These are phyloP conservation scores for Cosmia pyralina DNA, from an alignment of 2,888 invertebrate species.

Conservation along the genomic window DNA sequence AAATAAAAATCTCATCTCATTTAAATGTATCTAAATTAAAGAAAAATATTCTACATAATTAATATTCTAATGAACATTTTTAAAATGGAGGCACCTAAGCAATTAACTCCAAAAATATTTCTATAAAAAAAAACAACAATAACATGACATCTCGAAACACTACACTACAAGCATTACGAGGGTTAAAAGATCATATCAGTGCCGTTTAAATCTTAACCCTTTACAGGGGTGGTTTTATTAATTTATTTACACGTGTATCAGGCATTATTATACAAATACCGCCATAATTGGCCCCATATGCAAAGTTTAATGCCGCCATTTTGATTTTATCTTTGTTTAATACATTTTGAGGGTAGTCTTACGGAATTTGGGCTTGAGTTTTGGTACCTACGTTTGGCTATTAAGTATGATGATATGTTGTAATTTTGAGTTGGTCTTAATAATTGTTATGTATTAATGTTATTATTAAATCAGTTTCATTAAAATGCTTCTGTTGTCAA, in stretches of 20 bases:
- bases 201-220: conserved; percentile 85
- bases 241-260: conserved; percentile 88
- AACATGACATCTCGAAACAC: conserved; percentile 48
- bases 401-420: conserved; percentile 6
- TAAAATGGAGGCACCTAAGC: background rate
- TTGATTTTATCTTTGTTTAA: conserved; percentile 84
- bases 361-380: conserved; percentile 28
- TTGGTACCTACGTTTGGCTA: conserved; percentile 18
- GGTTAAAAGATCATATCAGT: conserved; percentile 80
- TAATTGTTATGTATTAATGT: too few relatives aligned
- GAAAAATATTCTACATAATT: background rate
- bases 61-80: background rate
- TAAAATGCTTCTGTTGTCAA: background rate
- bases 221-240: conserved; percentile 86
- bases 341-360: conserved; percentile 79
- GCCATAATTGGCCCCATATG: conserved; percentile 87
- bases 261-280: conserved; percentile 81
- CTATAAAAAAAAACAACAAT: conserved; percentile 8
- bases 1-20: too few relatives aligned
- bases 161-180: conserved; percentile 64
- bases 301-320: conserved; percentile 83
- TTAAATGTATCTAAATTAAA: too few relatives aligned
- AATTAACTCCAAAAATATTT: background rate
- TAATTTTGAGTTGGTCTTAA: background rate
- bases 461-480: background rate